Conservation (phyloP, 2,888 invertebrate genomes). For the Ecdyonurus torrentis region DNA sequence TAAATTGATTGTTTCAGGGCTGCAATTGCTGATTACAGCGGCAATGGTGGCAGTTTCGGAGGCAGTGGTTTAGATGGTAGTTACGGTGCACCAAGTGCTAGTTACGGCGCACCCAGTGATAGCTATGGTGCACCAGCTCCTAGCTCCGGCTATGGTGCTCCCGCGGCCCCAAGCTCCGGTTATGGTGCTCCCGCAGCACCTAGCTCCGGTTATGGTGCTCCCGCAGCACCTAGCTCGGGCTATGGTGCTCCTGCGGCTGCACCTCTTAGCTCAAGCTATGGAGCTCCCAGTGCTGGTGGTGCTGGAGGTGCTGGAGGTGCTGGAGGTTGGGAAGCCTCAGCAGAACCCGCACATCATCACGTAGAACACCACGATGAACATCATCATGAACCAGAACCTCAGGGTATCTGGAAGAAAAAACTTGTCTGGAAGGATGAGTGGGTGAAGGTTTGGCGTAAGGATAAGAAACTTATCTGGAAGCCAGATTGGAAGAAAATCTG, state of each 20-base stretch:
- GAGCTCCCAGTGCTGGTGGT: no score
- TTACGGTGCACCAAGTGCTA: no score
- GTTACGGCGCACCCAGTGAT: no score
- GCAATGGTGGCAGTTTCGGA: background rate
- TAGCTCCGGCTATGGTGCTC: background rate
- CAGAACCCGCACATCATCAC: background rate
- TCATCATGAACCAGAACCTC: slow-evolving; percentile 45
- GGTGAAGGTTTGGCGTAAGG: slow-evolving; percentile 59
- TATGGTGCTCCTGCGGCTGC: slow-evolving; percentile 1
- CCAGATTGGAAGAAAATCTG: slow-evolving; percentile 35
- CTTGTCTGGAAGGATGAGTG: slow-evolving; percentile 45
- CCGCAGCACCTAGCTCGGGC: slow-evolving; percentile 2
- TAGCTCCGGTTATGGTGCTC: background rate
- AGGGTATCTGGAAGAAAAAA: slow-evolving; percentile 52
- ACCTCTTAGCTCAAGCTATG: background rate
- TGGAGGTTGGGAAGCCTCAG: slow-evolving; percentile 14
- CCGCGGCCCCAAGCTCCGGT: background rate
- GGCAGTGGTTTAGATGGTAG: no score
- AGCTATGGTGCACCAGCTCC: background rate
- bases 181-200: background rate
- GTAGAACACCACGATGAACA: slow-evolving; percentile 19
- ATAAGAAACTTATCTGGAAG: slow-evolving; percentile 56
- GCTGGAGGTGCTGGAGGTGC: slow-evolving; percentile 13
- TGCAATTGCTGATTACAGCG: background rate
- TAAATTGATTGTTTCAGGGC: background rate